A percentile compares a stretch with the other conserved stretches of the same genome.
These are phyloP conservation scores for Iguana delicatissima DNA, from an alignment of 2,797 vertebrate species.

Conservation along the genomic window DNA sequence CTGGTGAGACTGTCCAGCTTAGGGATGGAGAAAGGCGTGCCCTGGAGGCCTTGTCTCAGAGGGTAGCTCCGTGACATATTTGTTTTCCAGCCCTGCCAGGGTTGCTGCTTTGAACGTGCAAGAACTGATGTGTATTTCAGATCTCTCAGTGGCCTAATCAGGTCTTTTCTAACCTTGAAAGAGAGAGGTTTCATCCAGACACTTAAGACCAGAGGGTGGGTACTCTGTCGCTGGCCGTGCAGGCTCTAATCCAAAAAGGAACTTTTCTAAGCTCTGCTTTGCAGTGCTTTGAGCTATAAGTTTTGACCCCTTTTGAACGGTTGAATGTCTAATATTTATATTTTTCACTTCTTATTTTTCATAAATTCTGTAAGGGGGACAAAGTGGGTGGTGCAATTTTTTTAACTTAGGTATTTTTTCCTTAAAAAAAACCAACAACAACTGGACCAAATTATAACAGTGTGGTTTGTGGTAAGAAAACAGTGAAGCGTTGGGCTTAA, in stretches of 20 bases:
- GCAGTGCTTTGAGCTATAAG: not conserved
- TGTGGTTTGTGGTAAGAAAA: not conserved
- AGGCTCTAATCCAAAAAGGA: not conserved
- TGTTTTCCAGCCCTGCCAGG: not conserved
- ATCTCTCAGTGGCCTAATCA: not conserved
- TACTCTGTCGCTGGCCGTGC: not conserved
- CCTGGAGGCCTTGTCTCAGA: not conserved
- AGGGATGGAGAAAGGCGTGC: not conserved
- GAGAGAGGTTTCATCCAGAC: not conserved
- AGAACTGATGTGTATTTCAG: not conserved
- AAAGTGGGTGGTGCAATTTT: conserved; percentile 27
- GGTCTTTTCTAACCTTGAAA: not conserved
- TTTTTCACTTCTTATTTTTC: conserved; percentile 67
- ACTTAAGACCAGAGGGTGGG: not conserved
- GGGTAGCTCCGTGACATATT: too few species aligned
- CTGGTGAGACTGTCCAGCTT: conserved; percentile 54
- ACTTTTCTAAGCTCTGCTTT: too few species aligned
- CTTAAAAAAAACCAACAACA: not conserved
- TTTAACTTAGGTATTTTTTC: too few species aligned
- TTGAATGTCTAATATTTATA: conserved; percentile 59
- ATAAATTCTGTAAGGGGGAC: conserved; percentile 63
- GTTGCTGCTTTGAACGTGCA: not conserved
- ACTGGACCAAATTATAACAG: not conserved
- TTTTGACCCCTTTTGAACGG: conserved; percentile 48
- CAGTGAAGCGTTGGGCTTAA: not conserved